A percentile compares a stretch with the other conserved stretches of the same genome.
phyloP scores from a whole-genome alignment of 2,888 invertebrate genomes.

The Macrosiphum euphorbiae region DNA sequence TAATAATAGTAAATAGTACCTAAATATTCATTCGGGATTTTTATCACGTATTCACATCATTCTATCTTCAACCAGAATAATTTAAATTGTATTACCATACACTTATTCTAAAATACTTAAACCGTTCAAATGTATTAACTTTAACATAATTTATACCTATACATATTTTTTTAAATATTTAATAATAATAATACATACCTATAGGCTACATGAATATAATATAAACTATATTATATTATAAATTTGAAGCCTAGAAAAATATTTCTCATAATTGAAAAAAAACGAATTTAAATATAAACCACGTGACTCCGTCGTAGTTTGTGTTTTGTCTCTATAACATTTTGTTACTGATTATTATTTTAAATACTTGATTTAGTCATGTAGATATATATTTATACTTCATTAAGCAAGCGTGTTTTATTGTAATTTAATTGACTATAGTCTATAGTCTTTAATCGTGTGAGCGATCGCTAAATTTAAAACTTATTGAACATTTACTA shows the following conservation, averaged over 20 bases:
- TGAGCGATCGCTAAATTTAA: neutral
- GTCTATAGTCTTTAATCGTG: neutral
- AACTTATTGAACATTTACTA: slow-evolving; percentile 22
- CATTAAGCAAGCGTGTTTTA: neutral
- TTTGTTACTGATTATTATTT: no score
- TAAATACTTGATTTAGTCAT: neutral
- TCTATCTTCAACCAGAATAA: neutral
- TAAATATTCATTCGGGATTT: neutral
- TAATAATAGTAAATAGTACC: neutral
- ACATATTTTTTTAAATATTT: neutral
- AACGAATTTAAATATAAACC: neutral
- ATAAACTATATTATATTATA: neutral
- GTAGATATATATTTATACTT: slow-evolving; percentile 18
- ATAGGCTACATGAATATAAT: no score
- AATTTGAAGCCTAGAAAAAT: neutral
- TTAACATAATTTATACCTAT: neutral
- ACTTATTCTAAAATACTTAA: neutral
- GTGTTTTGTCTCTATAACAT: neutral
- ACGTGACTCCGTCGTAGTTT: neutral
- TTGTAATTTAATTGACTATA: neutral
- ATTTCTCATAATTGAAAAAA: neutral
- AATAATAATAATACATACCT: neutral
- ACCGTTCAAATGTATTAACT: neutral
- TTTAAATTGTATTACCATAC: neutral
- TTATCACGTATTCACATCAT: neutral